These are phyloP conservation scores for Drosophila prostipennis DNA, from an alignment of 2,888 invertebrate species.

Conservation along the genomic window DNA sequence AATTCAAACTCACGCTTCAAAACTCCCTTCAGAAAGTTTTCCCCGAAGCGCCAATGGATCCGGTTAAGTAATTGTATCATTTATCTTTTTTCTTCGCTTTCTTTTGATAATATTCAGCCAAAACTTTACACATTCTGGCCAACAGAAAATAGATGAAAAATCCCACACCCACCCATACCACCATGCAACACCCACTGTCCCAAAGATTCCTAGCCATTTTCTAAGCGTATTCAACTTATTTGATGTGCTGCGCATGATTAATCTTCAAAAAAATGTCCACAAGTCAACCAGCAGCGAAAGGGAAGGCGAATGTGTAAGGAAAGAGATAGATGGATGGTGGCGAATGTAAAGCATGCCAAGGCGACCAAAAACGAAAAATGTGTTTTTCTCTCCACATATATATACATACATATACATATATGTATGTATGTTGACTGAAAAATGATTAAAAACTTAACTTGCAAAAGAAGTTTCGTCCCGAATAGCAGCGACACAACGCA, in stretches of 20 bases:
- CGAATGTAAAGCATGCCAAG: slow-evolving; percentile 38
- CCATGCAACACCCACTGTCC: slow-evolving; percentile 30
- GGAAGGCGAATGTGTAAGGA: slow-evolving; percentile 11
- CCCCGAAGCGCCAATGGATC: neutral
- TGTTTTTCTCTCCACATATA: slow-evolving; percentile 5
- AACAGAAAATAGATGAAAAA: slow-evolving; percentile 1
- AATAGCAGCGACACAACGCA: slow-evolving; percentile 24
- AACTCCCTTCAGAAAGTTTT: neutral
- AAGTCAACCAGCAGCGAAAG: slow-evolving; percentile 9
- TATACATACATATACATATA: neutral
- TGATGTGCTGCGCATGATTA: slow-evolving; percentile 64
- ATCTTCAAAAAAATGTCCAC: slow-evolving; percentile 43
- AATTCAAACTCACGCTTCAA: neutral
- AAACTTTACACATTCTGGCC: slow-evolving; percentile 22
- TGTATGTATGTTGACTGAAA: slow-evolving; percentile 59
- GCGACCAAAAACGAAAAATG: slow-evolving; percentile 28
- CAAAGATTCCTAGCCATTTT: slow-evolving; percentile 35
- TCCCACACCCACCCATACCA: neutral
- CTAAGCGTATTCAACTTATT: slow-evolving; percentile 53
- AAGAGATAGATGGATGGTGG: slow-evolving; percentile 38
- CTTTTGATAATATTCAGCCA: neutral
- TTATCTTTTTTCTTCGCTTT: slow-evolving; percentile 18
- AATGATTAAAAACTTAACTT: slow-evolving; percentile 72
- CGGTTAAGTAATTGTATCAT: slow-evolving; percentile 17
- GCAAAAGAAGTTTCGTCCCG: slow-evolving; percentile 59